Conservation (phyloP, 2,797 vertebrate species). For the Aldrovandia affinis region DNA sequence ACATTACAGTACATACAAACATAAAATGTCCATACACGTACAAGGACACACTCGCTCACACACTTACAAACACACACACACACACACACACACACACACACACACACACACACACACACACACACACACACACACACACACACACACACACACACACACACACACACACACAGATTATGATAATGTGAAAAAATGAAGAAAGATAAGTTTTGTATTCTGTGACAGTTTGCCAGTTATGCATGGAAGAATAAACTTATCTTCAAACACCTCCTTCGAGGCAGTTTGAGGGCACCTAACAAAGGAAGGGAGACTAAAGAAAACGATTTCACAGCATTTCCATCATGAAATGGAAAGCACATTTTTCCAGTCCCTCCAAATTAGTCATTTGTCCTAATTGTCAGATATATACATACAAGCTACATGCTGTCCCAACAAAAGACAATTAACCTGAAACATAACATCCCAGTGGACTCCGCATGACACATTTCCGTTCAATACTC, state of each 20-base stretch:
- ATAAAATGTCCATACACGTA: neutral
- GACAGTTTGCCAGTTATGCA: neutral
- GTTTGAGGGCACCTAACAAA: conserved; percentile 39
- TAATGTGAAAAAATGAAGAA: neutral
- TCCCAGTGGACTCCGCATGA: conserved; percentile 43
- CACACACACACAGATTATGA: neutral
- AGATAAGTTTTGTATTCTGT: neutral
- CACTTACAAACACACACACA: neutral
- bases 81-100: neutral
- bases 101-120: neutral
- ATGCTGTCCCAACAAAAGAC: conserved; percentile 66
- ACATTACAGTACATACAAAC: neutral
- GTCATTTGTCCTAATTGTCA: conserved; percentile 54
- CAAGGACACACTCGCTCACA: neutral
- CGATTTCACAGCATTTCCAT: conserved; percentile 40
- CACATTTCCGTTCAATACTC: conserved; percentile 34
- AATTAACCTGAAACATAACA: conserved; percentile 69
- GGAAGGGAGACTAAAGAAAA: conserved; percentile 37
- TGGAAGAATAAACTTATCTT: conserved; percentile 22
- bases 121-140: neutral
- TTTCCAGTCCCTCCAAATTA: conserved; percentile 38
- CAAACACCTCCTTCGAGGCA: conserved; percentile 3
- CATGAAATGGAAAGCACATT: conserved; percentile 49
- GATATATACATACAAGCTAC: conserved; percentile 70
- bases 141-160: neutral